These are phyloP conservation scores for Semaprochilodus insignis DNA, from an alignment of 2,797 vertebrate species.

Conservation along the genomic window DNA sequence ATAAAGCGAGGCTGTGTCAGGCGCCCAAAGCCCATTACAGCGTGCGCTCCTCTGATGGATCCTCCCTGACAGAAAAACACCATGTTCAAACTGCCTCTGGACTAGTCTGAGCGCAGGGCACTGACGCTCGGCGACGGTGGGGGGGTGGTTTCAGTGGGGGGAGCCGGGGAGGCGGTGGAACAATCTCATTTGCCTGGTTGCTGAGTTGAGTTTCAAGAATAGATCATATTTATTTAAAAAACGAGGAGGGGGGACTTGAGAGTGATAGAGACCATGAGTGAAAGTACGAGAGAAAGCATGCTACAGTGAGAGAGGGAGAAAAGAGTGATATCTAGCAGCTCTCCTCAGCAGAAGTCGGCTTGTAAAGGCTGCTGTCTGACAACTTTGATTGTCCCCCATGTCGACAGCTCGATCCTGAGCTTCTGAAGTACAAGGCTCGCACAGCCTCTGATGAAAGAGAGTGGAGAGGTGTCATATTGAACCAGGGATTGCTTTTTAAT, in stretches of 20 bases:
- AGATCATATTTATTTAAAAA: slow-evolving; percentile 78
- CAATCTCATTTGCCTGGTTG: slow-evolving; percentile 85
- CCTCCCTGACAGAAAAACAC: slow-evolving; percentile 78
- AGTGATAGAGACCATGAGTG: slow-evolving; percentile 36
- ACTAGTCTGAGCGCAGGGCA: slow-evolving; percentile 25
- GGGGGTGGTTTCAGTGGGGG: background rate
- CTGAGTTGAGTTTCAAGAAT: slow-evolving; percentile 79
- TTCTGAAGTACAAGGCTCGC: slow-evolving; percentile 80
- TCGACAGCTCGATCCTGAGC: slow-evolving; percentile 78
- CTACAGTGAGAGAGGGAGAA: slow-evolving; percentile 63
- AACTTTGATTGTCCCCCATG: slow-evolving; percentile 79
- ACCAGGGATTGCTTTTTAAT: slow-evolving; percentile 85
- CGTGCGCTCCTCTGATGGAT: slow-evolving; percentile 77
- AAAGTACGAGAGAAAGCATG: slow-evolving; percentile 43
- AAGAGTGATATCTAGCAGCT: slow-evolving; percentile 70
- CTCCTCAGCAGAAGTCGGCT: slow-evolving; percentile 76
- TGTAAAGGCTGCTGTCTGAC: slow-evolving; percentile 72
- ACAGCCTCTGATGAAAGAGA: slow-evolving; percentile 79
- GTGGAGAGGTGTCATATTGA: slow-evolving; percentile 82
- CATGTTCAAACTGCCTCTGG: slow-evolving; percentile 72
- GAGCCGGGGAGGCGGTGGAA: slow-evolving; percentile 69
- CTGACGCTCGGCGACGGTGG: background rate
- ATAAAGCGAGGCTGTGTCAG: slow-evolving; percentile 78
- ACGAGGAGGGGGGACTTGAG: slow-evolving; percentile 29
- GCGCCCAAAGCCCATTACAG: slow-evolving; percentile 84